These are phyloP conservation scores for Endomychus coccineus DNA, from an alignment of 2,888 invertebrate genomes.

Conservation along the genomic window DNA sequence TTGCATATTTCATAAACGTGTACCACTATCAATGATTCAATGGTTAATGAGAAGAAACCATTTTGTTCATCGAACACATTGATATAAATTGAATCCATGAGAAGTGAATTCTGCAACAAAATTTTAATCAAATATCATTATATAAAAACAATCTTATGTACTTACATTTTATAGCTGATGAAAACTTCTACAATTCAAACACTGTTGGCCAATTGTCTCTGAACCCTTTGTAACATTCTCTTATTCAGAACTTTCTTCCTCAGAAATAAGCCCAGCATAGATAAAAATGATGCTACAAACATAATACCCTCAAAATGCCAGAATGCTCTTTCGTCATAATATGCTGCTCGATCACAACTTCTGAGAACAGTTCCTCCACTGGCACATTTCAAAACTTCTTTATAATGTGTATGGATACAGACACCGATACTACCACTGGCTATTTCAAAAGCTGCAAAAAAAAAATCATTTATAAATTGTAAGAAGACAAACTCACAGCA, in stretches of 20 bases:
- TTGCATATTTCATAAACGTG: constrained; percentile 5
- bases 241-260: constrained; percentile 61
- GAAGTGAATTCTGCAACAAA: too few species aligned
- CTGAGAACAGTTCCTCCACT: constrained; percentile 74
- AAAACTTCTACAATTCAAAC: constrained; percentile 29
- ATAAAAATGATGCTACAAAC: constrained; percentile 57
- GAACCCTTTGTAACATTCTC: constrained; percentile 59
- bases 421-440: constrained; percentile 74
- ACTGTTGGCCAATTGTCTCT: constrained; percentile 64
- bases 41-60: constrained; percentile 8
- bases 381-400: constrained; percentile 73
- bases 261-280: constrained; percentile 57
- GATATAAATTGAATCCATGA: constrained; percentile 21
- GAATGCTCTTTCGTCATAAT: constrained; percentile 75
- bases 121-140: background rate
- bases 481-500: background rate
- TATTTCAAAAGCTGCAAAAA: constrained; percentile 67
- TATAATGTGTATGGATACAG: constrained; percentile 75
- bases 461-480: background rate
- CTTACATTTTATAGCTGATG: constrained; percentile 10
- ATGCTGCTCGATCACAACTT: constrained; percentile 80
- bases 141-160: background rate
- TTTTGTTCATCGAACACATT: constrained; percentile 15
- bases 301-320: constrained; percentile 74
- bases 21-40: constrained; percentile 10